A percentile compares a stretch with the other conserved stretches of the same genome.
Evolutionary conservation across 2,113 vertebrate species (phyloP).

Genomic region (Onychostruthus taczanowskii): DNA sequence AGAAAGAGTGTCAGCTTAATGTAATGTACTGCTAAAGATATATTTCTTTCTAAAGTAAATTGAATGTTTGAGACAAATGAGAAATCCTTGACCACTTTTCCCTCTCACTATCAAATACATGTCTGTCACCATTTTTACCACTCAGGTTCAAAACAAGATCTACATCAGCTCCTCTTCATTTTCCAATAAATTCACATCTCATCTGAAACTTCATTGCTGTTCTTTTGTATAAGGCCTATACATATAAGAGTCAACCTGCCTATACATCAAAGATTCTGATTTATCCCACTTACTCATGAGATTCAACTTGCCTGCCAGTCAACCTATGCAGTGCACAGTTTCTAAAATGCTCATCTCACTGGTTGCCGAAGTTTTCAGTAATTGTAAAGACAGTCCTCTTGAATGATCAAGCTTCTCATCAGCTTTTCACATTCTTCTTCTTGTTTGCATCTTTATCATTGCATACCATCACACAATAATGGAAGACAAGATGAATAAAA

Average conservation of each 20-base stretch:
- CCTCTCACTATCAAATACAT: background rate
- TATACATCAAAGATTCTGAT: background rate
- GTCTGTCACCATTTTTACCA: background rate
- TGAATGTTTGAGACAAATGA: background rate
- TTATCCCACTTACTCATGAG: background rate
- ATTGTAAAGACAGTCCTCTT: background rate
- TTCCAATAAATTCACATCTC: background rate
- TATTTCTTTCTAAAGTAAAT: background rate
- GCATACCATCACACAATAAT: background rate
- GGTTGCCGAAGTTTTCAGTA: background rate
- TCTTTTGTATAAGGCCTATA: background rate
- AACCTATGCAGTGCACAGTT: background rate
- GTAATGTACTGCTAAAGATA: background rate
- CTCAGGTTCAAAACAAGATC: background rate
- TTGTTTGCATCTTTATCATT: background rate
- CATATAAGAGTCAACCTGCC: background rate
- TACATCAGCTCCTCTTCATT: background rate
- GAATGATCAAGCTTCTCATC: background rate
- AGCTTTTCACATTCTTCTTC: background rate
- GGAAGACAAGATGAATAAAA: background rate
- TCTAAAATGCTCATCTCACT: background rate
- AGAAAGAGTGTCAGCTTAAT: background rate
- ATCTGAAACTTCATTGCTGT: background rate
- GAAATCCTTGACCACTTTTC: background rate
- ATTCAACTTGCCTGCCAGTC: background rate